Conservation (phyloP, 35 echinoderm and acorn worm genomes). For the Anneissia japonica region DNA sequence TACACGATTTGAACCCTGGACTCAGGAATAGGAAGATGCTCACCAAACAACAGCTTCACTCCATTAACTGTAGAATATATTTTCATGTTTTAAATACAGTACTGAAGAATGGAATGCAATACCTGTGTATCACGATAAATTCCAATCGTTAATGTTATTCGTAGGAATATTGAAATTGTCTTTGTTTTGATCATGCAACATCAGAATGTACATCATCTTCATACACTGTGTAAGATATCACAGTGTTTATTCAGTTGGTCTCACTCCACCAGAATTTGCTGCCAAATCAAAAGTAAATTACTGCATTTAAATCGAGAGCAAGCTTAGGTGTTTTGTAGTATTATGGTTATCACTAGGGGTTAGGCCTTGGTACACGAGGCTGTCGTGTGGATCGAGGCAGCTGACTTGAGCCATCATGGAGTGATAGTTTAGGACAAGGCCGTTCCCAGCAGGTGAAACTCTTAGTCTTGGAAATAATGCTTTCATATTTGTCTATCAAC, state of each 20-base stretch:
- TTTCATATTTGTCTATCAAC: neutral
- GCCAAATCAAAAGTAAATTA: neutral
- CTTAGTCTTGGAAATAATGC: neutral
- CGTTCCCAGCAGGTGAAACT: neutral
- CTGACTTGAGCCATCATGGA: neutral
- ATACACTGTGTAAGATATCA: neutral
- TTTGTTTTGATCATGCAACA: neutral
- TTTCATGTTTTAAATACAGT: no score
- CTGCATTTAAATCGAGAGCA: neutral
- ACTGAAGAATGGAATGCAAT: no score
- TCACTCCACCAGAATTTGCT: neutral
- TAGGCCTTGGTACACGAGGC: neutral
- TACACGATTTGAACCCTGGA: no score
- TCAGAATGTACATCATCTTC: neutral
- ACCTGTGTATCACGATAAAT: no score
- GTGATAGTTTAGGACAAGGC: neutral
- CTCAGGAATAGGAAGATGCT: no score
- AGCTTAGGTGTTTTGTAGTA: neutral
- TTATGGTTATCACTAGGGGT: neutral
- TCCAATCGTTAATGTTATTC: neutral
- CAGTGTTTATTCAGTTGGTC: neutral
- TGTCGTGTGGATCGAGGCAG: neutral
- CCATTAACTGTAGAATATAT: no score
- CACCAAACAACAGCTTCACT: no score
- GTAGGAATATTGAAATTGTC: neutral